A percentile compares a stretch with the other conserved stretches of the same genome.
These are phyloP conservation scores for Drosophila anomelani DNA, from an alignment of 2,888 invertebrate species.

Conservation along the genomic window DNA sequence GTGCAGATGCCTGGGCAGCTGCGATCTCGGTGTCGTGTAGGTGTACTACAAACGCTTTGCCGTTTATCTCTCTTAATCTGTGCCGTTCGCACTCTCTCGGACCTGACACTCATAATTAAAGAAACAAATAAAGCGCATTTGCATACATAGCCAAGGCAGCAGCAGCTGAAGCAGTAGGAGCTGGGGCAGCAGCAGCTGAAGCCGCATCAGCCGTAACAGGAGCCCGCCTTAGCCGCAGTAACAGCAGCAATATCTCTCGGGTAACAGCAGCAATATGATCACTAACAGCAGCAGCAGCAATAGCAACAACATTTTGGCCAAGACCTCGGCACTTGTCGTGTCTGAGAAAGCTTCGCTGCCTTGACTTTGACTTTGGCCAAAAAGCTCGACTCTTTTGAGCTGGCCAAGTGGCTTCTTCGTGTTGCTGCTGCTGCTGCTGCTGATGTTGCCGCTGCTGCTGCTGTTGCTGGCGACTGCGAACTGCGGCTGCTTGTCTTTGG, in stretches of 20 bases:
- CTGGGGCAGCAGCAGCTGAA: conserved; percentile 7
- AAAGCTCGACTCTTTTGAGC: conserved; percentile 23
- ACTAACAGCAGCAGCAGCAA: conserved; percentile 7
- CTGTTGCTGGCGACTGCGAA: conserved; percentile 70
- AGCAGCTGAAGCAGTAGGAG: conserved; percentile 1
- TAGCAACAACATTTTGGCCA: conserved; percentile 28
- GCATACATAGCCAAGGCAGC: conserved; percentile 41
- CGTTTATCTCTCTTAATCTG: conserved; percentile 76
- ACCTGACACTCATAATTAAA: conserved; percentile 78
- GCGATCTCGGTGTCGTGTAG: conserved; percentile 32
- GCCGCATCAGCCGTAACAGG: conserved; percentile 25
- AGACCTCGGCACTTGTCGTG: conserved; percentile 76
- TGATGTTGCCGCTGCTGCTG: conserved; percentile 41
- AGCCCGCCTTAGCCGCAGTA: conserved; percentile 14
- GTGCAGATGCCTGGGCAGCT: conserved; percentile 31
- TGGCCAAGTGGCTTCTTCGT: conserved; percentile 39
- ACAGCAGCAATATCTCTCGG: conserved; percentile 6
- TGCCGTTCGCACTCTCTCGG: conserved; percentile 46
- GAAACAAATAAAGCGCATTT: conserved; percentile 76
- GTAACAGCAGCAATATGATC: conserved; percentile 22
- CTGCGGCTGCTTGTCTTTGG: conserved; percentile 79
- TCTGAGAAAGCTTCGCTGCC: conserved; percentile 66
- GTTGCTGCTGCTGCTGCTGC: conserved; percentile 36
- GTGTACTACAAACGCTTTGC: conserved; percentile 38
- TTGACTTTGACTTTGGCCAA: conserved; percentile 76